These are phyloP conservation scores for Eira barbara DNA, from an alignment of 2,113 vertebrate genomes.

Conservation along the genomic window DNA sequence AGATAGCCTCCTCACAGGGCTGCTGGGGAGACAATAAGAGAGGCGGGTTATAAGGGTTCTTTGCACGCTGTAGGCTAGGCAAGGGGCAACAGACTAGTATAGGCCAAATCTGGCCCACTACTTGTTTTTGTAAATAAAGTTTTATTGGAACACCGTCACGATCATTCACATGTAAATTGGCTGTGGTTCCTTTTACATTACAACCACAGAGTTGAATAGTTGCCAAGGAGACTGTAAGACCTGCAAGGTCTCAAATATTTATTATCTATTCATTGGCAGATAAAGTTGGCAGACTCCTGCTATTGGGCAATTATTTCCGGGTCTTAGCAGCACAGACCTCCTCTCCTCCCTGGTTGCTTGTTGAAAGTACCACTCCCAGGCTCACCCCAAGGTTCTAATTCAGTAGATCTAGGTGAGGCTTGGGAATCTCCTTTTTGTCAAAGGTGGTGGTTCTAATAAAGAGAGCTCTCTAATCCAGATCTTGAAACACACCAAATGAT, in stretches of 20 bases:
- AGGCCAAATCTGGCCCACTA: not conserved
- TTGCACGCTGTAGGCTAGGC: not conserved
- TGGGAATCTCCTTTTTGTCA: not conserved
- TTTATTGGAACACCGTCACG: not conserved
- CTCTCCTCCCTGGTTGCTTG: not conserved
- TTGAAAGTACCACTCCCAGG: not conserved
- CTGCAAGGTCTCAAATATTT: not conserved
- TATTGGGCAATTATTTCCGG: not conserved
- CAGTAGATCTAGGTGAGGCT: not conserved
- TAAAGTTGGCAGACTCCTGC: not conserved
- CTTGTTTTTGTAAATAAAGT: conserved; percentile 27
- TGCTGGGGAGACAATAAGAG: not conserved
- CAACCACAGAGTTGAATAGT: not conserved
- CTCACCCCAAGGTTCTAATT: not conserved
- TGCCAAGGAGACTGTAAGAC: not conserved
- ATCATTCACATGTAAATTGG: too few species aligned
- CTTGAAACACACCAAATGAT: not conserved
- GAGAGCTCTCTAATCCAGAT: not conserved
- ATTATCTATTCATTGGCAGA: not conserved
- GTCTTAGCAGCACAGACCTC: not conserved
- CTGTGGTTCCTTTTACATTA: not conserved
- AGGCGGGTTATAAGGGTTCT: not conserved
- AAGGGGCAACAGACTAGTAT: not conserved
- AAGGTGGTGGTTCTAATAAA: not conserved
- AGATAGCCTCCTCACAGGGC: not conserved